Base-by-base conservation (phyloP, 1,140 invertebrate species). In the Orchesella cincta region DNA sequence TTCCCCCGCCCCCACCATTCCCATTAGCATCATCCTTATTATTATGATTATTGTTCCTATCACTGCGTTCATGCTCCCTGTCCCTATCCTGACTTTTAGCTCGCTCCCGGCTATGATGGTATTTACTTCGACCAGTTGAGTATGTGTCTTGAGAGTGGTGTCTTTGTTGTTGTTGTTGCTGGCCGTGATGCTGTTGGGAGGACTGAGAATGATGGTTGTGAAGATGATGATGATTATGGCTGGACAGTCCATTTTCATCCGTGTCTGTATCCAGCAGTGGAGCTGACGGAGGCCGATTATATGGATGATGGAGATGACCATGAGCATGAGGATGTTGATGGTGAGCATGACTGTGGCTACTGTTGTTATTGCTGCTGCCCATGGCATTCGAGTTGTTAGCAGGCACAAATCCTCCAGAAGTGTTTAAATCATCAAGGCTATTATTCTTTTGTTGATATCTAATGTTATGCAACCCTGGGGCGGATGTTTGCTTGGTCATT, bases 201-300 rank as follows among this genome's bases (percentile, higher is more conserved):
- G 14, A 26, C 8, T 3, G 12, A n/a, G 8, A n/a, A n/a, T 57
- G 52, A 23, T 57, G 12, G 52, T 57, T 8, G 23, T 5, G 14
- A 26, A n/a, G 12, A 57, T 57, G 52, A 57, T 23, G 12, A 57
- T 57, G 14, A 57, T 23, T 57, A 12, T 57, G 12, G 3, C 3
- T 12, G 23, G 5, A 8, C 12, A 18, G 12, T 18, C 23, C 23
- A 18, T 57, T 57, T 23, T 57, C 52, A 12, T 57, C 81, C 85
- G 87, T 67, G 90, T 90, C 20, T 89, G 85, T 79, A 51, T 93
- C 92, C 26, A 93, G 85, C 75, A 93, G 86, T 0, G 92, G 92
- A 1, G 92, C 92, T 0, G 92, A 93, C 0, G 92, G 91, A 1
- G 92, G 92, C 64, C 92, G 86, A 18, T 87, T 87, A 64, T 46